Percentiles rank a stretch among this genome's conserved stretches.
Conservation (phyloP, 2,113 vertebrate genomes). For the Bubo bubo region DNA sequence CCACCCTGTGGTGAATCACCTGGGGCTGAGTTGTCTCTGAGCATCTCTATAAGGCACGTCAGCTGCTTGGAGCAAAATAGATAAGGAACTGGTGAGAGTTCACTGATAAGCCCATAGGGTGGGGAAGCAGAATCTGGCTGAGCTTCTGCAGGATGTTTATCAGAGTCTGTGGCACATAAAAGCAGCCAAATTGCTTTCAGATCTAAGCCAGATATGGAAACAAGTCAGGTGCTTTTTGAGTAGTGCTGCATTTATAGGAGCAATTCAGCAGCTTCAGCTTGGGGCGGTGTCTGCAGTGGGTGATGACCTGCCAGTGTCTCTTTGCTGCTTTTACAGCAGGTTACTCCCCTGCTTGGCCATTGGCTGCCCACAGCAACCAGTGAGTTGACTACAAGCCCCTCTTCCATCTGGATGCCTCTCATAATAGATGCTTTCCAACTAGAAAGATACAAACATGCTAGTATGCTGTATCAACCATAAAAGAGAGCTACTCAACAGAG, state of each 20-base stretch:
- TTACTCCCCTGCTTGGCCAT: not conserved
- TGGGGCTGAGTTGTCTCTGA: not conserved
- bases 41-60: not conserved
- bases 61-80: not conserved
- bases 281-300: not conserved
- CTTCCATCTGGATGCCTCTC: not conserved
- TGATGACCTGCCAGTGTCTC: not conserved
- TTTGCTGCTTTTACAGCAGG: not conserved
- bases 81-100: not conserved
- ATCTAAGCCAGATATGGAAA: not conserved
- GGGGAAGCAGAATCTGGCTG: not conserved
- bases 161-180: not conserved
- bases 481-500: not conserved
- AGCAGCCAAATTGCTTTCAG: not conserved
- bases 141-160: not conserved
- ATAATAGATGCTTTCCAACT: not conserved
- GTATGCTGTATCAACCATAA: not conserved
- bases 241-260: not conserved
- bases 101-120: not conserved
- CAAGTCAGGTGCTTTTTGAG: not conserved
- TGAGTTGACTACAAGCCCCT: not conserved
- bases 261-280: not conserved
- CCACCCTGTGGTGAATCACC: not conserved
- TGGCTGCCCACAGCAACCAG: accelerated
- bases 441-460: not conserved